These are phyloP conservation scores for Calidris pygmaea DNA, from an alignment of 2,113 vertebrate genomes.

Conservation along the genomic window DNA sequence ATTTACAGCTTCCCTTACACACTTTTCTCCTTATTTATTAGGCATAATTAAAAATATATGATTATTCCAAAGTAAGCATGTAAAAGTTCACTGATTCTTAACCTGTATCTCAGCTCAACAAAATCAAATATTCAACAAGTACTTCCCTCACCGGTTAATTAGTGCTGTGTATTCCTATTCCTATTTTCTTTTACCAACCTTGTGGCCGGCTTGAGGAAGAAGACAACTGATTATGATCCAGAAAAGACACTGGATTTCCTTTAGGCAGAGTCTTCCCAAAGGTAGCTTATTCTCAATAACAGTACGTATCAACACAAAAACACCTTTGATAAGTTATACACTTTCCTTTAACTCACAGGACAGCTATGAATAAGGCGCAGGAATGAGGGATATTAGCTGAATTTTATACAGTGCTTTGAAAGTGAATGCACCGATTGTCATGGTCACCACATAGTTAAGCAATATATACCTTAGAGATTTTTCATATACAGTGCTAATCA, in stretches of 20 bases:
- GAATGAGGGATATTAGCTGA: neutral
- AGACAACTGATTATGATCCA: too few relatives aligned
- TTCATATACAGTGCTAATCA: neutral
- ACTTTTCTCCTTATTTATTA: neutral
- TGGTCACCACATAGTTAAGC: neutral
- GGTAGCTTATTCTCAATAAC: neutral
- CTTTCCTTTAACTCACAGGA: neutral
- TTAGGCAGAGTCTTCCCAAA: neutral
- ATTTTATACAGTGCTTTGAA: neutral
- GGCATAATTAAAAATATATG: neutral
- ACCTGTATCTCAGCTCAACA: neutral
- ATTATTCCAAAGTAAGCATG: neutral
- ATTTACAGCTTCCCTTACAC: neutral
- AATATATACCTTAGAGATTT: neutral
- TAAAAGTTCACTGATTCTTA: neutral
- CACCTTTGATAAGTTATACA: neutral
- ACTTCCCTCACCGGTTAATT: neutral
- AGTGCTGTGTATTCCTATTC: neutral
- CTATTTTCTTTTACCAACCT: neutral
- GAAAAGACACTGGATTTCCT: neutral
- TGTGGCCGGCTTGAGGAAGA: neutral
- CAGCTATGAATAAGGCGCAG: neutral
- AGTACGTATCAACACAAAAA: neutral
- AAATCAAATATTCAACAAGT: neutral
- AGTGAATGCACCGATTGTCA: neutral